phyloP scores from a whole-genome alignment of 1,140 invertebrate genomes.

The Charaxes varanes region DNA sequence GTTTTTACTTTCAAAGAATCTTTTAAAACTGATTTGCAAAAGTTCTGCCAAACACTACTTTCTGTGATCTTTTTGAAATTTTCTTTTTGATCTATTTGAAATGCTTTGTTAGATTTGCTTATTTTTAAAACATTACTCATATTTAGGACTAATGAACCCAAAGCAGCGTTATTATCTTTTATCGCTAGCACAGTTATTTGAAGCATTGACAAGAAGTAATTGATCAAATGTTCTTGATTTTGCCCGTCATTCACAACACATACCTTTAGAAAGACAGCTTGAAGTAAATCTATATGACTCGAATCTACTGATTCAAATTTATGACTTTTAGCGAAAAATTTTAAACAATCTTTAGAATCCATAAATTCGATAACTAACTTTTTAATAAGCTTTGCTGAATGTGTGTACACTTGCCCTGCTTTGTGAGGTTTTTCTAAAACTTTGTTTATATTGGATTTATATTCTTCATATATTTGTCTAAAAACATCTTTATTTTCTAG shows the following conservation, averaged over 20 bases:
- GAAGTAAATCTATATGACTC: slow-evolving; percentile 74
- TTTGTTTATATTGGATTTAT: slow-evolving; percentile 76
- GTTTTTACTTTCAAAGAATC: slow-evolving; percentile 75
- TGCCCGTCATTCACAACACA: slow-evolving; percentile 32
- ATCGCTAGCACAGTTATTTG: slow-evolving; percentile 71
- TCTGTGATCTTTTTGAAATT: slow-evolving; percentile 68
- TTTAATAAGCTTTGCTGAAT: slow-evolving; percentile 67
- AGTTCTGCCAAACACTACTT: slow-evolving; percentile 78
- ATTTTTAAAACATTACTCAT: slow-evolving; percentile 49
- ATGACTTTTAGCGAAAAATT: slow-evolving; percentile 72
- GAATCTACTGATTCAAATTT: slow-evolving; percentile 76
- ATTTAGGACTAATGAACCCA: slow-evolving; percentile 55
- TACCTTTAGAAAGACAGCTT: slow-evolving; percentile 73
- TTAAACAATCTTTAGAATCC: slow-evolving; percentile 72
- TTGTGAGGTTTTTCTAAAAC: slow-evolving; percentile 79
- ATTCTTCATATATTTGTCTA: slow-evolving; percentile 71
- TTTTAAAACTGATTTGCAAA: slow-evolving; percentile 79
- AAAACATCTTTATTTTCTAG: slow-evolving; percentile 57
- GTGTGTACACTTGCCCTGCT: slow-evolving; percentile 76
- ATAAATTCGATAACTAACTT: slow-evolving; percentile 74
- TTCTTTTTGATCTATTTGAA: slow-evolving; percentile 39
- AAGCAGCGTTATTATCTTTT: slow-evolving; percentile 70
- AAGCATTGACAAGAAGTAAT: slow-evolving; percentile 75
- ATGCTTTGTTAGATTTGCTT: slow-evolving; percentile 32
- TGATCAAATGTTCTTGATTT: slow-evolving; percentile 63